Evolutionary conservation across 2,113 vertebrate species (phyloP), one percentile per base, ranked within the genome.

Genomic region (Chamaetylas fuelleborni): DNA sequence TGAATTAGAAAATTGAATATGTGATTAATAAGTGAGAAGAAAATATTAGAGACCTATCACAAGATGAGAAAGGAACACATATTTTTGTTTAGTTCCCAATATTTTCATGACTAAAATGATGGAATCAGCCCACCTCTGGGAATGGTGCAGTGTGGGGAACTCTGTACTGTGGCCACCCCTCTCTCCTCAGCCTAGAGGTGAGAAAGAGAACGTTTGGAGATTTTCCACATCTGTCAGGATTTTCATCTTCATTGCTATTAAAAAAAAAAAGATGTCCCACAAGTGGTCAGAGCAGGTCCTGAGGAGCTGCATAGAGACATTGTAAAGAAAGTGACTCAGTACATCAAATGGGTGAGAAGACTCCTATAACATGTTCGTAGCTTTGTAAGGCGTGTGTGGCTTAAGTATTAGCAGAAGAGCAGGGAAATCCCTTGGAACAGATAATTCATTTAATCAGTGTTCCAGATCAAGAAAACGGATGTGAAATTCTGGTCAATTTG

Each of bases 21-120:
- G 17, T 70, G 87, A 66, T 65, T 88, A 86, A 94, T 82, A 88
- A 93, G 95, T 71, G 47, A n/a, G 22, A 22, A 93, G 58, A 92
- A 93, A 86, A 51, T 91, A 53, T 86, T 72, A 91, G 43, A 62
- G 60, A 92, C 34, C 67, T 26, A 84, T 86, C 18, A 19, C 47
- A 66, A 66, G 56, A 83, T 74, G 36, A 93, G 26, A 86, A 92
- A 78, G 57, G 24, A 90, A 86, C 43, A 69, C 45, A 43, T 65
- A 42, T 64, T 91, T 64, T 43, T 87, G n/a, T 70, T 91, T 56
- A 40, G 51, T 76, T 88, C 61, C 45, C 86, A 95, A 71, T 62
- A 89, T 54, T 66, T 76, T 86, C 60, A 89, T 86, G 24, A 74
- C 42, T 79, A 25, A 66, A 79, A 72, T 23, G 22, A 86, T 66